phyloP scores from a whole-genome alignment of 2,113 vertebrate species.

The Tapirus terrestris region DNA sequence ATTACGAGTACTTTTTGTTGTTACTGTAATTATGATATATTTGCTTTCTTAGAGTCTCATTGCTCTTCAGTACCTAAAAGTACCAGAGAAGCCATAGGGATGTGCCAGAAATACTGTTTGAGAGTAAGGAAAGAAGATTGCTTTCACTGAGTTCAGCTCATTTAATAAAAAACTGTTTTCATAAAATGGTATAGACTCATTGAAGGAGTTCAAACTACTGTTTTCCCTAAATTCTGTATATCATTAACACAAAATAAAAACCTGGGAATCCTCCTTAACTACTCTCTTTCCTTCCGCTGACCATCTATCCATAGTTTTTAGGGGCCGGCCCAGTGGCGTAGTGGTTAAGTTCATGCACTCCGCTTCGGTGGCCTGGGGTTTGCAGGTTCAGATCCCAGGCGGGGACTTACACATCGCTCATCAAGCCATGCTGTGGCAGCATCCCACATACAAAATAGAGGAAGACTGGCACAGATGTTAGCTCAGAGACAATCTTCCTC shows the following conservation, averaged over 20 bases:
- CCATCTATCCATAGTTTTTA: not conserved
- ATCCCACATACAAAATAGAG: too few relatives aligned
- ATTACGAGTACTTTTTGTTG: not conserved
- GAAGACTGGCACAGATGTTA: too few relatives aligned
- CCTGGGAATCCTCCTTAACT: not conserved
- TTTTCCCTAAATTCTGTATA: not conserved
- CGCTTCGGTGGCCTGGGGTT: too few relatives aligned
- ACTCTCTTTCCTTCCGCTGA: not conserved
- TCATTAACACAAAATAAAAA: not conserved
- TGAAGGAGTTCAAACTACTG: not conserved
- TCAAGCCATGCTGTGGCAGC: too few relatives aligned
- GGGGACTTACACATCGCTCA: too few relatives aligned
- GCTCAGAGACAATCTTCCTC: too few relatives aligned
- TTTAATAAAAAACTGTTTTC: conserved; percentile 39
- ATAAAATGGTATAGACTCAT: not conserved
- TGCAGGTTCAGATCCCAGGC: too few relatives aligned
- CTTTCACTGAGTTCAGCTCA: not conserved
- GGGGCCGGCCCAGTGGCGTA: too few relatives aligned
- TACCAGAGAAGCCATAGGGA: not conserved
- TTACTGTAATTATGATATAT: conserved; percentile 3
- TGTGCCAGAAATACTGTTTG: not conserved
- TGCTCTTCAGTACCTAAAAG: not conserved
- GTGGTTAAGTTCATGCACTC: too few relatives aligned
- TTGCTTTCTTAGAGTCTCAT: not conserved
- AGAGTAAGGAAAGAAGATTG: not conserved